Conservation (phyloP, 2,888 invertebrate genomes). For the Oxystoma pomonae region DNA sequence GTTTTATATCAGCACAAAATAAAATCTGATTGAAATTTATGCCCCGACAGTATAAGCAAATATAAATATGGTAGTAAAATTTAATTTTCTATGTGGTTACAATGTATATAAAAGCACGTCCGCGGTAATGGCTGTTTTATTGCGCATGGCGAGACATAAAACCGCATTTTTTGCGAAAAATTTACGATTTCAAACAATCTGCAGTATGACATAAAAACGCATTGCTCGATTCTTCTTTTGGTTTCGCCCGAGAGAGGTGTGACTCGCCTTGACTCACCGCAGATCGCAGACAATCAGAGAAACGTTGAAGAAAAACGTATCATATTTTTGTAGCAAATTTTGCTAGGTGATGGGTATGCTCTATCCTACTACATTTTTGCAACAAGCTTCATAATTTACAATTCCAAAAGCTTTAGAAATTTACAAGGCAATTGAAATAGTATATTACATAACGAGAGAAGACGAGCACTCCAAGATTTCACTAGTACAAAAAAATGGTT, state of each 20-base stretch:
- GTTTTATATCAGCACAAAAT: neutral
- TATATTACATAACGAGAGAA: too few relatives aligned
- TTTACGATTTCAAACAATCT: conserved; percentile 1
- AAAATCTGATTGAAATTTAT: conserved; percentile 2
- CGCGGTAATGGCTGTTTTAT: conserved; percentile 2
- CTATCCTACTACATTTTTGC: too few relatives aligned
- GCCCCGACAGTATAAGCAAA: neutral
- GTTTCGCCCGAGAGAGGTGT: neutral
- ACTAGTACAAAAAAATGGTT: too few relatives aligned
- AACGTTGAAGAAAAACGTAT: too few relatives aligned
- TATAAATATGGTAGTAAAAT: conserved; percentile 3
- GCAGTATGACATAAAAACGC: neutral
- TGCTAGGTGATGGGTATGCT: too few relatives aligned
- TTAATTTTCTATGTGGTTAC: conserved; percentile 2
- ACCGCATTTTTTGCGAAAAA: conserved; percentile 3
- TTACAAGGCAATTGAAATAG: too few relatives aligned
- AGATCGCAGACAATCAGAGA: too few relatives aligned
- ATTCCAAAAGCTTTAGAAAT: too few relatives aligned
- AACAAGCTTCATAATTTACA: too few relatives aligned
- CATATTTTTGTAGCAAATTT: too few relatives aligned
- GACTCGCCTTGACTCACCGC: neutral
- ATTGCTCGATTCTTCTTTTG: neutral
- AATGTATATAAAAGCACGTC: conserved; percentile 1
- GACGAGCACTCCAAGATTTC: too few relatives aligned
- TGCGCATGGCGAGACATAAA: conserved; percentile 1